Evolutionary conservation across 2,797 vertebrate species (phyloP), one percentile per base, ranked within the genome.

Genomic region (Dicrostonyx torquatus): DNA sequence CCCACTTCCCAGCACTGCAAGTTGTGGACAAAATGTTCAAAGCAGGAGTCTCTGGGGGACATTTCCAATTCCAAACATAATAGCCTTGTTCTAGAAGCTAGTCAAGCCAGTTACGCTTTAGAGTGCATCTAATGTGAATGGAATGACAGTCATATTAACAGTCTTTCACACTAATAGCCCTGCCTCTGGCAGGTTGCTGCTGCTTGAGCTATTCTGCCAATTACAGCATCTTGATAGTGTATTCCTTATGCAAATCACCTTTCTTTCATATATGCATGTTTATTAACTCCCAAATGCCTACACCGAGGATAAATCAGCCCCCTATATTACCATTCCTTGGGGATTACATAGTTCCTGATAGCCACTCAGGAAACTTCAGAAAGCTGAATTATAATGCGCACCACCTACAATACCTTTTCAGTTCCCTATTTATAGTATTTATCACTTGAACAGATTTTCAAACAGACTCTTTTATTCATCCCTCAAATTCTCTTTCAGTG

Each of bases 131-230:
- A 83, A 29, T 24, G 73, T n/a, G 58, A 68, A 79, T 90, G 48
- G 75, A 86, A 83, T 90, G 53, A 40, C 37, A 88, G 60, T 22
- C 1, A 0, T 15, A n/a, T 85, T 82, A 89, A 72, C 55, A 90
- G 18, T 34, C 37, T 18, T 66, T 89, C 31, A 43, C 22, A 72
- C 72, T 77, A 75, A 75, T 26, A 92, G 14, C 4, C 18, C 34
- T 22, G 10, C 84, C 77, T 87, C 66, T 50, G 87, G 87, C 77
- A 87, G 40, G 18, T 53, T 22, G 17, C 18, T 8, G 5, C 29
- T 82, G 89, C 66, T n/a, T 17, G 20, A 95, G 60, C 73, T 90
- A n/a, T n/a, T 70, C 75, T 86, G 50, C 24, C 12, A 94, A 73
- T 93, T 66, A 37, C 4, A 29, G 45, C 73, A 55, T 76, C 60